Evolutionary conservation across 2,888 invertebrate genomes (phyloP).

Genomic region (Eristalinus sepulchralis): DNA sequence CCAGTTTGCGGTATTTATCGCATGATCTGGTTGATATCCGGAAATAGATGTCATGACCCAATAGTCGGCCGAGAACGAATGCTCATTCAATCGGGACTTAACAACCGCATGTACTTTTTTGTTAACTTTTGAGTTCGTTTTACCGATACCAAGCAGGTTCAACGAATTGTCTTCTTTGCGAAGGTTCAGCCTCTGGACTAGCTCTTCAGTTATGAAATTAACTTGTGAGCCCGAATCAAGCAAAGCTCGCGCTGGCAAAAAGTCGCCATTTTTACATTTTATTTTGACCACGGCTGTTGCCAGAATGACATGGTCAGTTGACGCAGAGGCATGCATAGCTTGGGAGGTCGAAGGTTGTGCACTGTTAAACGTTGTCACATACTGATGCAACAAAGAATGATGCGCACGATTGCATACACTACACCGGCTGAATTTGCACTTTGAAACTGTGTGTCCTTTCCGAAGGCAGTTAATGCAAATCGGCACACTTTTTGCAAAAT

Average conservation of each 20-base stretch:
- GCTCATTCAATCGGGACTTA: slow-evolving; percentile 18
- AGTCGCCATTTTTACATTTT: not conserved
- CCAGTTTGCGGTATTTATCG: slow-evolving; percentile 17
- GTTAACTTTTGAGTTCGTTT: slow-evolving; percentile 1
- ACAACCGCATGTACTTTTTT: slow-evolving; percentile 18
- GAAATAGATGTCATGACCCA: slow-evolving; percentile 37
- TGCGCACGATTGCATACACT: slow-evolving; percentile 48
- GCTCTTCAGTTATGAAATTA: slow-evolving; percentile 13
- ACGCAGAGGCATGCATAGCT: too few species aligned
- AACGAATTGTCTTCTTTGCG: not conserved
- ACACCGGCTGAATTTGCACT: slow-evolving; percentile 35
- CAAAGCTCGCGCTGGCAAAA: too few species aligned
- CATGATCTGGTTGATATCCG: slow-evolving; percentile 28
- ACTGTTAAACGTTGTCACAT: slow-evolving; percentile 33
- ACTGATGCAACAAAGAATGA: slow-evolving; percentile 47
- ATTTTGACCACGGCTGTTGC: slow-evolving; percentile 45
- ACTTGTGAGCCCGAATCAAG: slow-evolving; percentile 10
- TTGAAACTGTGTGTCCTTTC: slow-evolving; percentile 49
- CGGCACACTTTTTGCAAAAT: slow-evolving; percentile 28
- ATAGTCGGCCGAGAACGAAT: slow-evolving; percentile 39
- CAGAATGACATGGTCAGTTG: slow-evolving; percentile 47
- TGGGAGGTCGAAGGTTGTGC: not conserved
- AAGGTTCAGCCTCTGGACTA: slow-evolving; percentile 1
- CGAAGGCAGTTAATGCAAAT: slow-evolving; percentile 53
- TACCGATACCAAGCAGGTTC: too few species aligned